Base-by-base conservation (phyloP, 2,113 vertebrate species). In the Malurus cyaneus region DNA sequence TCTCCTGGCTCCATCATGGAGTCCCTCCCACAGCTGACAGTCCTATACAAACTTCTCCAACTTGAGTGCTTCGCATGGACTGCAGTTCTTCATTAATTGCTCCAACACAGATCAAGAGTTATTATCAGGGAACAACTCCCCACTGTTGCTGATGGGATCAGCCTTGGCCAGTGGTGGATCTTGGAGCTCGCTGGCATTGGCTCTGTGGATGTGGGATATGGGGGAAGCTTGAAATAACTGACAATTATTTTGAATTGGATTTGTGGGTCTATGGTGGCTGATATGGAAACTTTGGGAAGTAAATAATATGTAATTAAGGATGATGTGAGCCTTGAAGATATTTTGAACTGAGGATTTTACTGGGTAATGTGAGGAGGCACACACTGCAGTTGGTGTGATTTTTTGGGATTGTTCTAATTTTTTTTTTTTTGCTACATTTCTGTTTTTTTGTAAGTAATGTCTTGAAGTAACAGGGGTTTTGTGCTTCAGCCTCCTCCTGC, bases 31-130 rank as follows among this genome's bases (percentile, higher is more conserved):
- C 6, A 18, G 64, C 56, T 8, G 4, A 4, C 17, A 34, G 53
- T 46, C 39, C n/a, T 53, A 24, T 23, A 7, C 20, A 3, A 61
- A 21, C n/a, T 23, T 54, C 24, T 15, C 4, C 4, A 15, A 5
- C 8, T 12, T 4, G 59, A 65, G 42, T 31, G 17, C 14, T 64
- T 64, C 36, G 31, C 11, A 2, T 12, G 59, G 24, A 4, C 47
- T 54, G 25, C 70, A 76, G 41, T 54, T 41, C 47, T 60, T 26
- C 25, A 5, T 24, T 25, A 36, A 2, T 31, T 34, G 18, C 34
- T 77, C 34, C 54, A 54, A 0, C 0, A 1, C 31, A 20, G 20
- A 21, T 31, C 14, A 13, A 13, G 20, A 32, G 24, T n/a, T 25
- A 20, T n/a, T 25, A 20, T 1, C n/a, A 39, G 42, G 36, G 64